A percentile compares a stretch with the other conserved stretches of the same genome.
These are phyloP conservation scores for Seriola rivoliana DNA, from an alignment of 2,113 vertebrate genomes.

Conservation along the genomic window DNA sequence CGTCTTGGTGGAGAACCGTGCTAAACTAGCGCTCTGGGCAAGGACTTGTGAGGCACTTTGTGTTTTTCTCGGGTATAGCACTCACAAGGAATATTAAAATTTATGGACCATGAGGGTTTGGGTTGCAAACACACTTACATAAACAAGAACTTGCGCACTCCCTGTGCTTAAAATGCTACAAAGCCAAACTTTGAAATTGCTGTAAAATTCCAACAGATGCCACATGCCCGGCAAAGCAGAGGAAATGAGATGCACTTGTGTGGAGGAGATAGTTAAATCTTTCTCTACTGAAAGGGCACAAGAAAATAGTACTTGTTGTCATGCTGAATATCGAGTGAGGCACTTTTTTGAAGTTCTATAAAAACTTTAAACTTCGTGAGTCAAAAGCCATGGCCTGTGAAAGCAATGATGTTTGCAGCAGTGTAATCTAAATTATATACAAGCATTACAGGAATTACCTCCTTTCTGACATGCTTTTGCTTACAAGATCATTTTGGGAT, in stretches of 20 bases:
- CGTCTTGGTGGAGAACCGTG: conserved; percentile 54
- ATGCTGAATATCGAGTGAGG: conserved; percentile 35
- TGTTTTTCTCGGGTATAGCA: conserved; percentile 74
- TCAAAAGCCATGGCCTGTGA: conserved; percentile 25
- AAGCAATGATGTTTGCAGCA: conserved; percentile 7
- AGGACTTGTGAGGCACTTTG: conserved; percentile 72
- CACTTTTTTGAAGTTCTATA: conserved; percentile 38
- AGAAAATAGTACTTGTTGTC: conserved; percentile 40
- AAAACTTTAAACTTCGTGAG: conserved; percentile 22
- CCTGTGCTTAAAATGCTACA: conserved; percentile 59
- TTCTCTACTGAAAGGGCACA: conserved; percentile 39
- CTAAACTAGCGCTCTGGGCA: conserved; percentile 71
- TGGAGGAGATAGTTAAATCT: conserved; percentile 46
- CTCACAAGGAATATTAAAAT: conserved; percentile 81
- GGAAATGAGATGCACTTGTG: conserved; percentile 62
- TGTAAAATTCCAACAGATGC: conserved; percentile 73
- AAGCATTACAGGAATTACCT: conserved; percentile 22
- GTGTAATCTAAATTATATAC: not conserved
- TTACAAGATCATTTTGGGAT: not conserved
- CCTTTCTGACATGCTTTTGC: not conserved
- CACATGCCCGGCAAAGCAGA: conserved; percentile 46
- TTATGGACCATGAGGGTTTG: conserved; percentile 70
- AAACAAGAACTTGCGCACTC: conserved; percentile 55
- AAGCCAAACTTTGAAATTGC: conserved; percentile 65
- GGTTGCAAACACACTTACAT: conserved; percentile 60